Evolutionary conservation across 2,888 invertebrate genomes (phyloP), one percentile per base, ranked within the genome.

Genomic region (Trissolcus japonicus): DNA sequence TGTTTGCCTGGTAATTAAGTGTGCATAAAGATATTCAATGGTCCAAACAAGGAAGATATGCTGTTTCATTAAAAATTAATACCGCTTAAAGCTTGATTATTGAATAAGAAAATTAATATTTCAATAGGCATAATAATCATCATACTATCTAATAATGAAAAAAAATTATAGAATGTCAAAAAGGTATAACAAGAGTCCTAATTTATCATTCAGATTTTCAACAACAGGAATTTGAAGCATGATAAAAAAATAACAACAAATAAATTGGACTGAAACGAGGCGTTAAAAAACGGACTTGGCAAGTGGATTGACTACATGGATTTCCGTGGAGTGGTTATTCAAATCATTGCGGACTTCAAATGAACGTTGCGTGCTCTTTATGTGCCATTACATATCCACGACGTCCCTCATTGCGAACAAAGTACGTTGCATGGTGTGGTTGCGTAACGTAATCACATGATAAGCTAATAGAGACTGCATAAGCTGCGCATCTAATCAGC

Each of bases 341-440:
- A 48, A 53, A 65, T 46, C 17, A 46, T 53, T 43, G 25, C 21
- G 7, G 14, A n/a, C 21, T 56, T 68, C 25, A 25, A 29, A 60
- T 54, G 46, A 54, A 59, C 53, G 17, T 29, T 46, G 48, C 7
- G 13, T 17, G 43, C 35, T 6, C 48, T 65, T 66, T 54, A 66
- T 62, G 62, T 40, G 35, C 19, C 59, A 59, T 68, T 75, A 62
- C 56, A 63, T 62, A 68, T 63, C 57, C 63, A 46, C 25, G 53
- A 59, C 63, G 57, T 46, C 21, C 51, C 46, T 66, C 65, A 73
- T 66, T 53, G n/a, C 2, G 11, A 40, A 46, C 61, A 60, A 50
- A 57, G 54, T 53, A 51, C 69, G 25, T 25, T 25, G 25, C 59
- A 68, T 48, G 7, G 25, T 6, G 25, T 13, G 29, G 48, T 59